Evolutionary conservation across 2,797 vertebrate species (phyloP).

Genomic region (Lepilemur septentrionalis): DNA sequence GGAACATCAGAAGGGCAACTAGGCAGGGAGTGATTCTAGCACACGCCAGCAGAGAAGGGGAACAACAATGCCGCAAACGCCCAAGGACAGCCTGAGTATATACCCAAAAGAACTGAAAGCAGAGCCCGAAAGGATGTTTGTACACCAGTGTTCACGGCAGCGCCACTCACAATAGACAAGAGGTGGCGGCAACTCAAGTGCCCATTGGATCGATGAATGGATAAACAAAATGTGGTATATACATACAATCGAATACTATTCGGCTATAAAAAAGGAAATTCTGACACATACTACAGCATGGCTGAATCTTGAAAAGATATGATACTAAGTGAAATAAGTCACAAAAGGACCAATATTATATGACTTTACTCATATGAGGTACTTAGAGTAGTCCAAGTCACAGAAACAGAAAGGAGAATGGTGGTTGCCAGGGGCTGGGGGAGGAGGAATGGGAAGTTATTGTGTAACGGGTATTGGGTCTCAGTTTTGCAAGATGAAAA

Average conservation of each 20-base stretch:
- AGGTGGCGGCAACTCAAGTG: not conserved
- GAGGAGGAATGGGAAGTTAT: not conserved
- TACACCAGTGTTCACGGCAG: not conserved
- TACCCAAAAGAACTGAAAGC: not conserved
- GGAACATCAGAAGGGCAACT: not conserved
- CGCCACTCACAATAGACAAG: not conserved
- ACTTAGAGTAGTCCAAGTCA: not conserved
- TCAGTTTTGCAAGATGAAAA: not conserved
- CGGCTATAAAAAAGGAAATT: not conserved
- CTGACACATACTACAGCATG: not conserved
- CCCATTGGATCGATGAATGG: not conserved
- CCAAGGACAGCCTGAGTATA: not conserved
- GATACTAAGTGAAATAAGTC: not conserved
- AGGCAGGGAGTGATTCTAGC: not conserved
- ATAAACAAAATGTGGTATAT: not conserved
- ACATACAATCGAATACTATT: not conserved
- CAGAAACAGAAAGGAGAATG: not conserved
- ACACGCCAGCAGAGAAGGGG: not conserved
- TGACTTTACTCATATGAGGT: not conserved
- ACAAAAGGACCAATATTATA: not conserved
- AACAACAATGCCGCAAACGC: not conserved
- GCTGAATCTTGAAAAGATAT: not conserved
- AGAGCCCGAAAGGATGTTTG: not conserved
- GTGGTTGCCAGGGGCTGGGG: accelerated
- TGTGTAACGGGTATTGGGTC: not conserved